Base-by-base conservation (phyloP, 1,140 invertebrate species). In the Dendroctonus valens region DNA sequence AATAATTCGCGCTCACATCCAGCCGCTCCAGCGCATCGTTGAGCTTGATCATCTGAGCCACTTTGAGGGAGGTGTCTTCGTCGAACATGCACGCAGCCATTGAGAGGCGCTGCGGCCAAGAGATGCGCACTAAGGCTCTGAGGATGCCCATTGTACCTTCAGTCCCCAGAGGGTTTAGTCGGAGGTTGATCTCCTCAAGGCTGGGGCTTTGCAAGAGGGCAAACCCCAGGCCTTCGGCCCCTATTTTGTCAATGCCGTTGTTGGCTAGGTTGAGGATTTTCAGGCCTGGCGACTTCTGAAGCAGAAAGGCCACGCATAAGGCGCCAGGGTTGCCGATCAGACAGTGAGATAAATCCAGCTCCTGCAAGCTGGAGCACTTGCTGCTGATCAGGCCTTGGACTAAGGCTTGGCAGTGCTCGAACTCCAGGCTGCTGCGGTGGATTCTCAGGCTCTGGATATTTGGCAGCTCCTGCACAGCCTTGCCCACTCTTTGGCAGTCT, bases 1-100 rank as follows among this genome's bases (percentile, higher is more conserved):
- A 72, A 70, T 73, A 74, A 65, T 80, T 79, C 52, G 72, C 74
- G 38, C 76, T 77, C 12, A 79, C 65, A 71, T 79, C 76, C 38
- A 79, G 41, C 9, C 53, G 65, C 46, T 71, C 71, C 5, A 80
- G 51, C 40, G 68, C 62, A 8, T 51, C 67, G 51, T 79, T 78
- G 5, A 78, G 44, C 42, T 70, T 71, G n/a, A 80, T 51, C 66
- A 76, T 72, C 42, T 74, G 64, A 2, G 70, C 74, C 6, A 79
- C 42, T 42, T 75, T 71, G 7, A 73, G 50, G 0, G 72, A 70
- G 2, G 74, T 74, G 12, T 73, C 69, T 42, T 74, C 70, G 15
- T 71, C 70, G 49, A 79, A 74, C 11, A 70, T 57, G 60, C 74
- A 76, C 4, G 72, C 74, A n/a, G 72, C 68, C 41, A 80, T 53